phyloP scores from a whole-genome alignment of 1,140 invertebrate genomes.

The Drosophila parvula region DNA sequence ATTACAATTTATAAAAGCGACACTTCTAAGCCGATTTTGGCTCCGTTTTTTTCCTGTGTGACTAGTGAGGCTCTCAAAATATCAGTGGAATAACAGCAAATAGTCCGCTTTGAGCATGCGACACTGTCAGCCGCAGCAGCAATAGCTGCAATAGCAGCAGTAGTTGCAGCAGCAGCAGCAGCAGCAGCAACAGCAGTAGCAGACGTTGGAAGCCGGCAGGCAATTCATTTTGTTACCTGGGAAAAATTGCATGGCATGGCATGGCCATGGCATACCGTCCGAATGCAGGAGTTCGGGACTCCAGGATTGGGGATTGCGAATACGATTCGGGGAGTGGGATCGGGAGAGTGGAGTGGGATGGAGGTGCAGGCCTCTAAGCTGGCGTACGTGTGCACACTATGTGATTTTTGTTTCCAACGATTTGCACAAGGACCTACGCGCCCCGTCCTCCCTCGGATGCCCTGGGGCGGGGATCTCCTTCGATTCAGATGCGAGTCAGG shows the following conservation, averaged over 20 bases:
- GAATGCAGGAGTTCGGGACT: conserved; percentile 32
- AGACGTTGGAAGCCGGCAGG: conserved; percentile 46
- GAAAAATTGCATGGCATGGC: conserved; percentile 74
- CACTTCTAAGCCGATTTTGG: background rate
- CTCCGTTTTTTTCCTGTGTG: conserved; percentile 8
- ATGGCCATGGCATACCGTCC: conserved; percentile 49
- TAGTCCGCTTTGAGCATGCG: conserved; percentile 80
- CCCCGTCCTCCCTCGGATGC: background rate
- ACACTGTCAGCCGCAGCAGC: conserved; percentile 74
- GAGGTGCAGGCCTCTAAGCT: conserved; percentile 53
- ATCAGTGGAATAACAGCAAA: conserved; percentile 81
- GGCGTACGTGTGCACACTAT: conserved; percentile 78
- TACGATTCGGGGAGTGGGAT: background rate
- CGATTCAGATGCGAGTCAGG: conserved; percentile 49
- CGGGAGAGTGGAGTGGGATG: background rate
- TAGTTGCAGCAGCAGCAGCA: conserved; percentile 32
- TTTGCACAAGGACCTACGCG: conserved; percentile 64
- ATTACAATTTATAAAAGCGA: background rate
- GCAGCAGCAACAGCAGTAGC: conserved; percentile 15
- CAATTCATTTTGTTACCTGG: conserved; percentile 82
- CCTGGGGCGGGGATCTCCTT: conserved; percentile 19
- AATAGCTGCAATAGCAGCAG: conserved; percentile 27
- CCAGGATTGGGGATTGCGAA: conserved; percentile 14
- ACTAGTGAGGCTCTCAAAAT: conserved; percentile 69
- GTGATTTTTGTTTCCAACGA: conserved; percentile 80